phyloP scores from a whole-genome alignment of 2,888 invertebrate genomes.

The Pristionchus arcanus region DNA sequence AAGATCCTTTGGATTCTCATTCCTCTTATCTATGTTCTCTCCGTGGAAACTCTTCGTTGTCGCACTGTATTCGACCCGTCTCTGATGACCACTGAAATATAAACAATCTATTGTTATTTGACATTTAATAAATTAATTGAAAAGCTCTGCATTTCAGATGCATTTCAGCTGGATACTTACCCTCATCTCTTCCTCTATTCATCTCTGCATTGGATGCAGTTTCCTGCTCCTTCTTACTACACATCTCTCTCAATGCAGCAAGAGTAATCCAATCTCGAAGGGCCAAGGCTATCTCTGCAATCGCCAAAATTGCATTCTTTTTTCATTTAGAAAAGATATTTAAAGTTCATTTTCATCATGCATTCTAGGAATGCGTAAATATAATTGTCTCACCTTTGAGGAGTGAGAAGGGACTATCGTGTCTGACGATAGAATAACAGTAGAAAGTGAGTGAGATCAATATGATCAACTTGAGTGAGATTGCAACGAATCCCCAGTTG shows the following conservation, averaged over 20 bases:
- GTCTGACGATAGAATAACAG: slow-evolving; percentile 50
- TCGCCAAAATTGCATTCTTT: not conserved
- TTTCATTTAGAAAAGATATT: not conserved
- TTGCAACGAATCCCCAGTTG: not conserved
- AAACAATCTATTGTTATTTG: not conserved
- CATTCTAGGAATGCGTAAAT: not conserved
- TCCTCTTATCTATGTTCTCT: slow-evolving; percentile 25
- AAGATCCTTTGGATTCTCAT: not conserved
- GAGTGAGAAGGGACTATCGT: slow-evolving; percentile 36
- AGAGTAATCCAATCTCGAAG: slow-evolving; percentile 55
- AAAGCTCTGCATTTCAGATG: not conserved
- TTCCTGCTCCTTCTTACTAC: not conserved
- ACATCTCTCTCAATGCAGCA: not conserved
- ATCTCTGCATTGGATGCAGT: not conserved
- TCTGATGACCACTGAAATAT: slow-evolving; percentile 8
- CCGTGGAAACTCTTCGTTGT: not conserved
- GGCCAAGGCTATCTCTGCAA: slow-evolving; percentile 37
- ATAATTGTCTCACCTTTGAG: slow-evolving; percentile 9
- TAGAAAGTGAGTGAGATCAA: slow-evolving; percentile 18
- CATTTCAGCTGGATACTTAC: not conserved
- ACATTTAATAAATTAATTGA: not conserved
- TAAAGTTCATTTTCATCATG: too few relatives aligned
- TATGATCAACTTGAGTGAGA: slow-evolving; percentile 4
- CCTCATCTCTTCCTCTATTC: not conserved
- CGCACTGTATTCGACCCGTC: not conserved